Conservation (phyloP, 2,888 invertebrate species). For the Listrodromus nycthemerus region DNA sequence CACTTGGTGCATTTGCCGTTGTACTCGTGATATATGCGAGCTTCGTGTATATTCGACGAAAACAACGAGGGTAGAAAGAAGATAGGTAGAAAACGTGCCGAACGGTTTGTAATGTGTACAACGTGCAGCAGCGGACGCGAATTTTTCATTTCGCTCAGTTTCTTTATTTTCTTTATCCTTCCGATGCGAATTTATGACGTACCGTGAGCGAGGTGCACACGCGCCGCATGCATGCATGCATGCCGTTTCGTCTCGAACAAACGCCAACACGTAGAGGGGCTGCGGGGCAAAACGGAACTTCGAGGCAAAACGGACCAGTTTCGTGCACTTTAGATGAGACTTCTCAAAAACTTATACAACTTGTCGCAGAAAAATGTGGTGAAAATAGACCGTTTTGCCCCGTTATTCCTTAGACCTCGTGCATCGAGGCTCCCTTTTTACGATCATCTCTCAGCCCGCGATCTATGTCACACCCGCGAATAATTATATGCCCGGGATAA, state of each 20-base stretch:
- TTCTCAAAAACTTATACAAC: too few relatives aligned
- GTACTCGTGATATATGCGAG: conserved; percentile 47
- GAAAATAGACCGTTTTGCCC: too few relatives aligned
- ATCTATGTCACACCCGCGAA: conserved; percentile 60
- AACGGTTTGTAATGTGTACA: conserved; percentile 61
- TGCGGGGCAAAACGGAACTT: too few relatives aligned
- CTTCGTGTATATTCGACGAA: conserved; percentile 8
- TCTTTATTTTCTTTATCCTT: conserved; percentile 15
- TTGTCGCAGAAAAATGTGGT: too few relatives aligned
- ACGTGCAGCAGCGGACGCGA: conserved; percentile 49
- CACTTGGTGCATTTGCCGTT: conserved; percentile 32
- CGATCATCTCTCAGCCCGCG: conserved; percentile 38
- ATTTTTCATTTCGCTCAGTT: conserved; percentile 55
- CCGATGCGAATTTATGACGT: conserved; percentile 61
- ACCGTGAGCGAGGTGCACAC: conserved; percentile 22
- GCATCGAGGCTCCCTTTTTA: conserved; percentile 46
- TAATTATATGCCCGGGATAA: conserved; percentile 44
- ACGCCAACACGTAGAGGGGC: conserved; percentile 54
- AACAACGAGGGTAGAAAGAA: conserved; percentile 23
- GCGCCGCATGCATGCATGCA: conserved; percentile 41
- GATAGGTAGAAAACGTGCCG: conserved; percentile 35
- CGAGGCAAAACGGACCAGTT: too few relatives aligned
- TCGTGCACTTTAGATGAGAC: too few relatives aligned
- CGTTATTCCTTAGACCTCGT: conserved; percentile 28
- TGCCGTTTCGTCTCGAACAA: conserved; percentile 40